Conservation (phyloP, 92 coral and sea anemone genomes). For the Porites evermanni region DNA sequence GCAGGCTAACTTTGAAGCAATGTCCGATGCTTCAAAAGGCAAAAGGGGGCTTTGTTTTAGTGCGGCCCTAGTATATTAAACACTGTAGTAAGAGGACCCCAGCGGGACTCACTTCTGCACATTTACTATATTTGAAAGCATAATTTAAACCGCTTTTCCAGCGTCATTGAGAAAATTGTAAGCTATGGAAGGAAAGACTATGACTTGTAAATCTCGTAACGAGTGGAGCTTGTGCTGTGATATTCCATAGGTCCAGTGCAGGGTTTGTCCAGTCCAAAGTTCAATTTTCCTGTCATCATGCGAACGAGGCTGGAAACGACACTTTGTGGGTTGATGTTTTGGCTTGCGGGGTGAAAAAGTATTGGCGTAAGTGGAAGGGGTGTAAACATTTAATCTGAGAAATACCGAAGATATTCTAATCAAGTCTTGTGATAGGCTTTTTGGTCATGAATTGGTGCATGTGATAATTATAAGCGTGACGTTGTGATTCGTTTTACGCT, state of each 20-base stretch:
- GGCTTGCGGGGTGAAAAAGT: not conserved
- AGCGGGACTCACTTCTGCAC: no score
- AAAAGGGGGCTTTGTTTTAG: no score
- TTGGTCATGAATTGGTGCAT: not conserved
- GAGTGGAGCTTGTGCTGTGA: not conserved
- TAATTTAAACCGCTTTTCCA: no score
- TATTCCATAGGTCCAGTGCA: not conserved
- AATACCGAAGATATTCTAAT: not conserved
- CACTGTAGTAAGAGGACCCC: no score
- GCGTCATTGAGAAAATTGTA: no score
- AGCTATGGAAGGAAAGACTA: no score
- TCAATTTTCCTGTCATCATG: not conserved
- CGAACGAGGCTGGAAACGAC: not conserved
- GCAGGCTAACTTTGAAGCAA: no score
- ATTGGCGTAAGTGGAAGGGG: not conserved
- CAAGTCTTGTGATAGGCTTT: not conserved
- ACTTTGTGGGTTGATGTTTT: not conserved
- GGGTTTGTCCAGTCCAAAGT: slow-evolving; percentile 24
- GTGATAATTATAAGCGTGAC: not conserved
- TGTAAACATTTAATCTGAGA: not conserved
- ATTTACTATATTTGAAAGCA: no score
- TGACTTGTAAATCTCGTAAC: no score
- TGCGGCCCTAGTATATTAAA: no score
- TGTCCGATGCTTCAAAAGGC: no score
- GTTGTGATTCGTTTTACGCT: not conserved